These are phyloP conservation scores for Dorcus hopei DNA, from an alignment of 2,888 invertebrate species.

Conservation along the genomic window DNA sequence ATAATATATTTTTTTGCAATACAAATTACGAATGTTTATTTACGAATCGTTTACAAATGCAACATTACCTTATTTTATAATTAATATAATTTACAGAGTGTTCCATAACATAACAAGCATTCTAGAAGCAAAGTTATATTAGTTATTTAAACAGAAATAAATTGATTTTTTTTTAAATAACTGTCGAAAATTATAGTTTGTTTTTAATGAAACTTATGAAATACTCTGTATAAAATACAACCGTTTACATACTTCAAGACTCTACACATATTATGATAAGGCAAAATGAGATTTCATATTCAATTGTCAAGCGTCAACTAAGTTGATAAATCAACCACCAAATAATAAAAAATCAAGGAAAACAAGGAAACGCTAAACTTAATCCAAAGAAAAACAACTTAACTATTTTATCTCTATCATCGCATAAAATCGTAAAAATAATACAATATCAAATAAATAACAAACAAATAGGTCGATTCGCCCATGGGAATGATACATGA, in stretches of 20 bases:
- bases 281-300: no score
- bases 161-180: no score
- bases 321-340: slow-evolving; percentile 5
- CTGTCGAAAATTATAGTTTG: no score
- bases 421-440: slow-evolving; percentile 1
- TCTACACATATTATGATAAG: no score
- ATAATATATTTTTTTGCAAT: no score
- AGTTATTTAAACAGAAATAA: no score
- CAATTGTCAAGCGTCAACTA: not conserved
- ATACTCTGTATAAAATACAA: no score
- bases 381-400: not conserved
- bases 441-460: slow-evolving; percentile 29
- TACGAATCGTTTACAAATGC: no score
- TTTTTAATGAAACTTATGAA: no score
- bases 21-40: not conserved
- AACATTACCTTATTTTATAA: not conserved
- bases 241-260: no score
- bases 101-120: no score
- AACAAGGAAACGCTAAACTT: not conserved
- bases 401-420: not conserved
- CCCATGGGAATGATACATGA: slow-evolving; percentile 39
- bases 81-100: not conserved
- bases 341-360: not conserved
- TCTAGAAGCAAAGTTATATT: no score
- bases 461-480: slow-evolving; percentile 32